Base-by-base conservation (phyloP, 2,888 invertebrate species). In the Salpingus planirostris region DNA sequence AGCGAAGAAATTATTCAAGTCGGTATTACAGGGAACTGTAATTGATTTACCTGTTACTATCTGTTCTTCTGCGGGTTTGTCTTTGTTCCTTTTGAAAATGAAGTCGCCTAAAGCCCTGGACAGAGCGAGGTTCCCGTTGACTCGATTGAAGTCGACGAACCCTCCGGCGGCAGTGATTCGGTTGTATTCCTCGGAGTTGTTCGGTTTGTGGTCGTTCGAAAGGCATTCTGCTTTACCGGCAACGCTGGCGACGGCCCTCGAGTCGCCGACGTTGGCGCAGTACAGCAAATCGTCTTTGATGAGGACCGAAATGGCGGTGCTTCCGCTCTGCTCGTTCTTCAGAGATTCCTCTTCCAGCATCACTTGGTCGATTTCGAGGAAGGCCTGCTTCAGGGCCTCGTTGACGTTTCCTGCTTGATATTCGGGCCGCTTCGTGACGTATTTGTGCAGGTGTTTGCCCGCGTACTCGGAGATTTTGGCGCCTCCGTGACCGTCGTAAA, bases 201-300 rank as follows among this genome's bases (percentile, higher is more conserved):
- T 84, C 2, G 97, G 97, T 63, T 99, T 98, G 66, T 99, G 98
- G 64, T 99, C 98, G 51, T 79, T 74, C 5, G 93, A 95, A 6
- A 86, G 64, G 26, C 79, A 70, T 54, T 83, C 79, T 40, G 78
- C 83, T 52, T 69, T 68, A 13, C 96, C 96, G 43, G 76, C 73
- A 1, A 93, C 76, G 59, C 89, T 85, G 12, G 90, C 92, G 13
- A 99, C 80, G 2, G 95, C 92, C 43, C 98, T 74, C 1, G 96
- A 96, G 60, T 98, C 98, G 0, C 98, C 98, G 6, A 92, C 93
- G 63, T 98, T 98, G 33, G 90, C 95, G 69, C 96, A 95, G 62
- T 84, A 96, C 23, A 97, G 68, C 43, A 76, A 77, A 57, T 80
- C 78, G 52, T 90, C 80, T 67, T 91, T 92, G 29, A 92, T 69